Conservation (phyloP, 1,140 invertebrate genomes). For the Calliphora vicina region DNA sequence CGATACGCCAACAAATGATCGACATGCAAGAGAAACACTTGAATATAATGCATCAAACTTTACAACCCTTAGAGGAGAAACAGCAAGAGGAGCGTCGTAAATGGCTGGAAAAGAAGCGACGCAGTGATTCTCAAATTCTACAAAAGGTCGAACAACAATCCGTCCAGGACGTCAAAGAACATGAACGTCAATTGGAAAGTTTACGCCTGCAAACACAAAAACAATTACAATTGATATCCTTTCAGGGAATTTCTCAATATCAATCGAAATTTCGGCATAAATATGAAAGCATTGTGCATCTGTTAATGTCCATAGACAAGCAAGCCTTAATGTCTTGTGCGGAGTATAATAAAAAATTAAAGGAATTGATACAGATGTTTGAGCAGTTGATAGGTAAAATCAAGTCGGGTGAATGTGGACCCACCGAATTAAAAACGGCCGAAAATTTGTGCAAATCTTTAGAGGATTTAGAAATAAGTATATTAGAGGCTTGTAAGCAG, state of each 20-base stretch:
- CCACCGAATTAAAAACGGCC: slow-evolving; percentile 47
- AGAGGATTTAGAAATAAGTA: slow-evolving; percentile 47
- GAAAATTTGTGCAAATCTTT: slow-evolving; percentile 42
- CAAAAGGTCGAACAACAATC: slow-evolving; percentile 48
- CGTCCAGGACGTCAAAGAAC: slow-evolving; percentile 43
- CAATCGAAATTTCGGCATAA: slow-evolving; percentile 48
- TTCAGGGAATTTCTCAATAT: slow-evolving; percentile 52
- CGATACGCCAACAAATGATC: slow-evolving; percentile 46
- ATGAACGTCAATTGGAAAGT: slow-evolving; percentile 43
- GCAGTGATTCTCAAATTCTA: slow-evolving; percentile 34
- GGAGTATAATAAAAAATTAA: slow-evolving; percentile 49
- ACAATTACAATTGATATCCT: slow-evolving; percentile 48
- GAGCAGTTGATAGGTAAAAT: slow-evolving; percentile 49
- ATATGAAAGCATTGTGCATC: slow-evolving; percentile 49
- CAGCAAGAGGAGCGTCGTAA: slow-evolving; percentile 30
- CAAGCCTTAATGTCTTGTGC: slow-evolving; percentile 48
- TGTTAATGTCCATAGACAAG: slow-evolving; percentile 50
- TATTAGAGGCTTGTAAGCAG: slow-evolving; percentile 55
- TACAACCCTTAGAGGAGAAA: not conserved
- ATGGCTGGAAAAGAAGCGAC: slow-evolving; percentile 38
- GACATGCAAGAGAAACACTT: slow-evolving; percentile 42
- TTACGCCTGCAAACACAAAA: slow-evolving; percentile 44
- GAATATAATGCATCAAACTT: not conserved
- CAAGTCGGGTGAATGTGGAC: slow-evolving; percentile 42
- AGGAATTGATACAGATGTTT: slow-evolving; percentile 49